Base-by-base conservation (phyloP, 1,140 invertebrate species). In the Druon quercuslanigerum region DNA sequence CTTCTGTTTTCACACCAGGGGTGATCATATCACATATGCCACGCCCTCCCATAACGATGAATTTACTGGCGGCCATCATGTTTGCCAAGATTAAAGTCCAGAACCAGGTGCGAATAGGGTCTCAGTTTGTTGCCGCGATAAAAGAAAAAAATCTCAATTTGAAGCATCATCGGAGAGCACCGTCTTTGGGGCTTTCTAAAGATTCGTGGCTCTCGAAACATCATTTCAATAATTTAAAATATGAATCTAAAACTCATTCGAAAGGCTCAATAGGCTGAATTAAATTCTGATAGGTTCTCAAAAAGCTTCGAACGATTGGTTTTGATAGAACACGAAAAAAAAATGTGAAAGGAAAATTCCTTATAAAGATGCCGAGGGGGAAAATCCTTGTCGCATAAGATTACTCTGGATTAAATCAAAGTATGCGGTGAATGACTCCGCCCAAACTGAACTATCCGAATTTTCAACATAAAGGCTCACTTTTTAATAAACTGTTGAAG, bases 11-110 rank as follows among this genome's bases (percentile, higher is more conserved):
- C 71, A 72, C 72, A 79, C 80, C 77, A 79, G 77, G 70, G 71
- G 40, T 71, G 83, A 83, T 86, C 81, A 85, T 85, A 87, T 87
- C 86, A 79, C 76, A 51, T 73, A 78, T 82, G 86, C 86, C 86
- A 87, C 87, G 86, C 87, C 87, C 81, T 73, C 78, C 84, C 54
- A 19, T 83, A 83, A 85, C 84, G 73, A 83, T 81, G 76, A 84
- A 84, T 82, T 85, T 84, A 81, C 76, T 72, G 82, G 86, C 85
- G 79, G 87, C 85, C 86, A 66, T 66, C 25, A 87, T 87, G 73
- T 85, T 88, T 85, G 85, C 80, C 72, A 80, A 83, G 82, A 79
- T 86, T 79, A 81, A 84, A 80, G 81, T 72, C 19, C 71, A 52
- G n/a, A 74, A 74, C 84, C 85, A 87, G 87, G 83, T 88, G 85